Percentiles rank a stretch among this genome's conserved stretches.
These are phyloP conservation scores for Allophyes oxyacanthae DNA, from an alignment of 2,888 invertebrate genomes.

Conservation along the genomic window DNA sequence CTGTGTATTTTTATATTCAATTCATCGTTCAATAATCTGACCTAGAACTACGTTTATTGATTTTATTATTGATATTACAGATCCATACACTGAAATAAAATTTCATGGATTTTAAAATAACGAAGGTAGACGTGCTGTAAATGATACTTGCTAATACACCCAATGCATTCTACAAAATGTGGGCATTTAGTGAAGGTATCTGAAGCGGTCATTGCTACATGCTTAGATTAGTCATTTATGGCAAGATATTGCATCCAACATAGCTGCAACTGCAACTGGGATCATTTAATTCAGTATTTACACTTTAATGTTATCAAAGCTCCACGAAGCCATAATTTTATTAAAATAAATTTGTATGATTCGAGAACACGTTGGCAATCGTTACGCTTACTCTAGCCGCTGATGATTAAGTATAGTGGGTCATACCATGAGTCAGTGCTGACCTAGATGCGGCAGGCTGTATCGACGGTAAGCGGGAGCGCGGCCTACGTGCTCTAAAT, in stretches of 20 bases:
- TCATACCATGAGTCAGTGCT: slow-evolving; percentile 81
- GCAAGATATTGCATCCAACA: slow-evolving; percentile 4
- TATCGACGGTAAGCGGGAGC: slow-evolving; percentile 76
- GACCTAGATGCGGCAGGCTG: slow-evolving; percentile 84
- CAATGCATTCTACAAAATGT: slow-evolving; percentile 10
- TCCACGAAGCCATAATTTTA: slow-evolving; percentile 5
- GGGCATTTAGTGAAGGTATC: slow-evolving; percentile 15
- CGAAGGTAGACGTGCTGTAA: not conserved
- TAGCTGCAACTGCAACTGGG: slow-evolving; percentile 3
- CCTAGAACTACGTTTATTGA: slow-evolving; percentile 9
- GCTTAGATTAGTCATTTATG: slow-evolving; percentile 11
- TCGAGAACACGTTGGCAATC: slow-evolving; percentile 54
- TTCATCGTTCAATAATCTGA: slow-evolving; percentile 9
- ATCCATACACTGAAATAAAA: not conserved
- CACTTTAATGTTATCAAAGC: slow-evolving; percentile 15
- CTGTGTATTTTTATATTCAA: slow-evolving; percentile 36
- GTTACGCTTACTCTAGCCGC: slow-evolving; percentile 55
- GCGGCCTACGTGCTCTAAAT: slow-evolving; percentile 85
- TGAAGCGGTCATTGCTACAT: slow-evolving; percentile 27
- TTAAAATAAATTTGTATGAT: slow-evolving; percentile 55
- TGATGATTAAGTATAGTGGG: slow-evolving; percentile 81
- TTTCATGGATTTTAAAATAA: not conserved
- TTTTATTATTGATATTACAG: slow-evolving; percentile 11
- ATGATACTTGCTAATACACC: not conserved
- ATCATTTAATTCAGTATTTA: slow-evolving; percentile 9